A percentile compares a stretch with the other conserved stretches of the same genome.
Conservation (phyloP, 2,113 vertebrate genomes). For the Catagonus wagneri region DNA sequence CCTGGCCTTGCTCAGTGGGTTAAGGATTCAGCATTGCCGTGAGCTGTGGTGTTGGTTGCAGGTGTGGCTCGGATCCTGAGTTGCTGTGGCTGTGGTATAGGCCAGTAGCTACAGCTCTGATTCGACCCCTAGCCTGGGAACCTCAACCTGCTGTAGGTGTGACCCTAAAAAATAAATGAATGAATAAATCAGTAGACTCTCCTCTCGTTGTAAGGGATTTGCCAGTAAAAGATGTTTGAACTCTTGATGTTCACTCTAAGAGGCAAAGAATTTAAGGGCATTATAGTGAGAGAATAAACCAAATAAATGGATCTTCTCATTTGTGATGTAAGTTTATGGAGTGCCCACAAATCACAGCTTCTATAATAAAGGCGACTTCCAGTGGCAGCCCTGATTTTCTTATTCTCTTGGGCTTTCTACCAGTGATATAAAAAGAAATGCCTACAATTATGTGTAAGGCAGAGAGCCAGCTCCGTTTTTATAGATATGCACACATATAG, state of each 20-base stretch:
- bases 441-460: neutral
- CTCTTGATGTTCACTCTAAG: constrained; percentile 4
- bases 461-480: neutral
- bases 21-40: no score
- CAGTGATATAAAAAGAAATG: neutral
- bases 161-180: no score
- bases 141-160: no score
- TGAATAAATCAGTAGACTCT: no score
- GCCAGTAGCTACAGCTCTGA: no score
- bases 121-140: no score
- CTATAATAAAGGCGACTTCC: neutral
- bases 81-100: no score
- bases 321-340: constrained; percentile 47
- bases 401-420: neutral
- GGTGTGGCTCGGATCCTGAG: no score
- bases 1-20: no score
- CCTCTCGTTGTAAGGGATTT: neutral
- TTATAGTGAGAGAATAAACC: constrained; percentile 54
- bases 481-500: neutral
- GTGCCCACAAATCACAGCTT: constrained; percentile 40
- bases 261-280: constrained; percentile 52
- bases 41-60: no score
- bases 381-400: neutral
- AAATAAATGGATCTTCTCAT: constrained; percentile 42
- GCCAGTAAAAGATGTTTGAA: neutral